Base-by-base conservation (phyloP, 2,888 invertebrate genomes). In the Xiphydria camelus region DNA sequence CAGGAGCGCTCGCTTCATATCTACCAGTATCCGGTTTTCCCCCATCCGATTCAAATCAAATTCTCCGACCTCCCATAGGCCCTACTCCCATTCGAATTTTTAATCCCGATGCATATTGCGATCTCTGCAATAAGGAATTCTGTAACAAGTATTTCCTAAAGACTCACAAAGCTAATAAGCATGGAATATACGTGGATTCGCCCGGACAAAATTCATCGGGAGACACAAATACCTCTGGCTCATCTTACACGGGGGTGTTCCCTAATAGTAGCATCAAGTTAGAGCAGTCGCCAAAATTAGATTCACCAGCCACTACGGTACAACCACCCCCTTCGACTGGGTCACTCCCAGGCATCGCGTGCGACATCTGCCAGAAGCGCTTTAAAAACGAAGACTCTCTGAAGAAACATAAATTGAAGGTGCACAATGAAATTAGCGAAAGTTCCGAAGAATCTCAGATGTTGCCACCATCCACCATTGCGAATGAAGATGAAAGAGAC, bases 81-180 rank as follows among this genome's bases (percentile, higher is more conserved):
- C 66, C 72, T 5, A 56, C 69, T 0, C 70, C 72, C 15, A 45
- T 58, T 0, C 80, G 92, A 63, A 95, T 96, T 66, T 96, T 96
- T 76, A 96, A 97, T 77, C 94, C 91, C 1, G 97, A 97, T 77
- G 95, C 96, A 12, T 97, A 93, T 77, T 98, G 98, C 76, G 94
- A 95, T 72, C 83, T 96, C 47, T 98, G 98, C 82, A 94, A 96
- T 79, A 94, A 96, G 74, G 97, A 97, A 78, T 98, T 98, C 77
- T 97, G 97, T 79, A 96, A 97, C 80, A 96, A 96, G 74, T 96
- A 97, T 78, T 97, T 96, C 77, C 81, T 98, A 18, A 96, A 97
- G 77, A 97, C 97, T 46, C 97, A 98, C 79, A 94, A 94, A 76
- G 94, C 96, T 21, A 96, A 96, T 76, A 96, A 95, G 70, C 97